Percentiles rank a stretch among this genome's conserved stretches.
Evolutionary conservation across 1,140 invertebrate genomes (phyloP).

Genomic region (Tenebrio molitor): DNA sequence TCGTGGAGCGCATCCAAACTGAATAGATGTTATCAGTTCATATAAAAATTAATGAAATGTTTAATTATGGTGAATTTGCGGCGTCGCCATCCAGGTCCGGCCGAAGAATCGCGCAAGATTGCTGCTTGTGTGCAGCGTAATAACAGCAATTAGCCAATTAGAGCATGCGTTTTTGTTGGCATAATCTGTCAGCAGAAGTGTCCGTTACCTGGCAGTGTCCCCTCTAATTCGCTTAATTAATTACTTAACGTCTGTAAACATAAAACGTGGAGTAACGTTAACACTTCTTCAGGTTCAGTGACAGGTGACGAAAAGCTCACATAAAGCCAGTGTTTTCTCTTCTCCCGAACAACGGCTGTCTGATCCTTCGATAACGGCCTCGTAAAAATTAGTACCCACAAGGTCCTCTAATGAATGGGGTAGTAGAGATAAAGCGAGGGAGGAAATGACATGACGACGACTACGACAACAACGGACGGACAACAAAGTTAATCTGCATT

Average conservation of each 20-base stretch:
- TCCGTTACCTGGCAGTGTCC: constrained; percentile 32
- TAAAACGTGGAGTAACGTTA: constrained; percentile 34
- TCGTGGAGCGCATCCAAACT: too few species aligned
- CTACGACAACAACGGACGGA: constrained; percentile 34
- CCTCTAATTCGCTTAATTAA: constrained; percentile 35
- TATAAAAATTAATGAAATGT: constrained; percentile 18
- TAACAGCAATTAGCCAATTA: constrained; percentile 40
- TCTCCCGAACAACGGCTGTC: constrained; percentile 36
- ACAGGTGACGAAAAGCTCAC: constrained; percentile 39
- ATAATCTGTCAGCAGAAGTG: constrained; percentile 32
- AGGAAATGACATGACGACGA: constrained; percentile 39
- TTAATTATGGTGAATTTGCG: constrained; percentile 30
- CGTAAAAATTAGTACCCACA: constrained; percentile 40
- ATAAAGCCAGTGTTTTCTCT: constrained; percentile 40
- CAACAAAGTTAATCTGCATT: constrained; percentile 40
- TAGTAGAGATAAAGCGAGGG: constrained; percentile 39
- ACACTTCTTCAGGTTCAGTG: constrained; percentile 39
- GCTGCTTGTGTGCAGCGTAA: constrained; percentile 13
- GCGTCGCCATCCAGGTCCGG: not conserved
- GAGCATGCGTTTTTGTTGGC: constrained; percentile 29
- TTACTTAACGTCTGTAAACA: constrained; percentile 40
- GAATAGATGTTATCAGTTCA: too few species aligned
- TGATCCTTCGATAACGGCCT: constrained; percentile 38
- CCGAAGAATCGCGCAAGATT: not conserved
- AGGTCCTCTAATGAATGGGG: constrained; percentile 39